Percentiles rank a stretch among this genome's conserved stretches.
phyloP scores from a whole-genome alignment of 2,113 vertebrate genomes.

The Cryptotis parvus region DNA sequence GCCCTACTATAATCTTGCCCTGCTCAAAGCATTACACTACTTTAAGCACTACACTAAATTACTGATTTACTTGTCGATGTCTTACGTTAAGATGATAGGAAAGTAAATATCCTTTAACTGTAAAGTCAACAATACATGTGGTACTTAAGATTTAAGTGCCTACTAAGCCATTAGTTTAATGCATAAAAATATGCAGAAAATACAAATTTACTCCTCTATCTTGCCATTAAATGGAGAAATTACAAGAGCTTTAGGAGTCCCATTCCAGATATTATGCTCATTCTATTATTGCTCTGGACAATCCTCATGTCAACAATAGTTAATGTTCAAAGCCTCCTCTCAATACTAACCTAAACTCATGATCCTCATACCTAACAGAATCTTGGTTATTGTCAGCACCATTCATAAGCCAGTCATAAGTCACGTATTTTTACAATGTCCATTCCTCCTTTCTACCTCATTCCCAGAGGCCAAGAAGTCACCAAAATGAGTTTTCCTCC shows the following conservation, averaged over 20 bases:
- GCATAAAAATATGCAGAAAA: background rate
- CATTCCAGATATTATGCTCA: background rate
- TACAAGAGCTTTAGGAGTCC: background rate
- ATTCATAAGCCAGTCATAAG: background rate
- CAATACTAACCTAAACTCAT: background rate
- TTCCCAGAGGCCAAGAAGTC: background rate
- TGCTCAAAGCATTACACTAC: background rate
- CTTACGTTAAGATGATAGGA: background rate
- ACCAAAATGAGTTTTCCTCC: background rate
- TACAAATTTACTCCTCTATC: background rate
- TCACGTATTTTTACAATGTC: background rate
- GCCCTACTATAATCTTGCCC: background rate
- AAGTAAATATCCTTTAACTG: conserved; percentile 6
- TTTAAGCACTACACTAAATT: background rate
- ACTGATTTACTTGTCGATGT: background rate
- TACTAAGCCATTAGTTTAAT: conserved; percentile 9
- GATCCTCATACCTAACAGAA: background rate
- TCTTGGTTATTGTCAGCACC: background rate
- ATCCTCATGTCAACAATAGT: background rate
- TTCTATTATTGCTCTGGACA: background rate
- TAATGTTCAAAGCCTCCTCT: conserved; percentile 22
- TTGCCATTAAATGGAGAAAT: background rate
- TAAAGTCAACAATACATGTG: background rate
- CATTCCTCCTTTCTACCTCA: background rate
- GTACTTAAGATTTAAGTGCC: background rate